Evolutionary conservation across 2,113 vertebrate genomes (phyloP).

Genomic region (Psephotus haematonotus): DNA sequence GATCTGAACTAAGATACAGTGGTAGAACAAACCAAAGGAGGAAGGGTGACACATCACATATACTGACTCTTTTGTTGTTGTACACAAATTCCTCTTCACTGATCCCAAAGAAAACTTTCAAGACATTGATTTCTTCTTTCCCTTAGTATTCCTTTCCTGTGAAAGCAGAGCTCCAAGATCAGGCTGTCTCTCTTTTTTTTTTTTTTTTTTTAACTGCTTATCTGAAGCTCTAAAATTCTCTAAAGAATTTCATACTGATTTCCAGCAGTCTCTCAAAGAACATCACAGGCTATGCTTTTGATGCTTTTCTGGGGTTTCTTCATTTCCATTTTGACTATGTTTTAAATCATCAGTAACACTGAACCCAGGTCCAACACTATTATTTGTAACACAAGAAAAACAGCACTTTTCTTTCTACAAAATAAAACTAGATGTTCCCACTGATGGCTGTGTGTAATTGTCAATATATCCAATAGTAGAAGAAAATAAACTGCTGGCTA

Average conservation of each 20-base stretch:
- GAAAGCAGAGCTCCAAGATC: background rate
- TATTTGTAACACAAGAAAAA: background rate
- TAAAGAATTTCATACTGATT: background rate
- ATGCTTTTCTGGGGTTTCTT: background rate
- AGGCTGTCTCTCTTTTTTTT: background rate
- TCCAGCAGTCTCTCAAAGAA: background rate
- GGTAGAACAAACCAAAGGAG: background rate
- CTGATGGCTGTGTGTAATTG: background rate
- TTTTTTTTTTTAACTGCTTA: background rate
- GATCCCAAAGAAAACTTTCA: background rate
- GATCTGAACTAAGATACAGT: background rate
- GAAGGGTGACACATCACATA: background rate
- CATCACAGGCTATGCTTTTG: background rate
- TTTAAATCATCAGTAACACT: background rate
- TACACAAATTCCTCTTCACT: background rate
- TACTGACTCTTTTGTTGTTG: background rate
- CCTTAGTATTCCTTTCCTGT: background rate
- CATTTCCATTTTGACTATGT: background rate
- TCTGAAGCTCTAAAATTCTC: background rate
- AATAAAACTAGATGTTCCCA: background rate
- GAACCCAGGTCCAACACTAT: background rate
- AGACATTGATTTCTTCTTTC: background rate
- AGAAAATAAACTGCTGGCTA: background rate
- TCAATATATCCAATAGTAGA: background rate
- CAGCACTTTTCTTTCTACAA: background rate